These are phyloP conservation scores for Antechinus flavipes DNA, from an alignment of 2,113 vertebrate genomes.

Conservation along the genomic window DNA sequence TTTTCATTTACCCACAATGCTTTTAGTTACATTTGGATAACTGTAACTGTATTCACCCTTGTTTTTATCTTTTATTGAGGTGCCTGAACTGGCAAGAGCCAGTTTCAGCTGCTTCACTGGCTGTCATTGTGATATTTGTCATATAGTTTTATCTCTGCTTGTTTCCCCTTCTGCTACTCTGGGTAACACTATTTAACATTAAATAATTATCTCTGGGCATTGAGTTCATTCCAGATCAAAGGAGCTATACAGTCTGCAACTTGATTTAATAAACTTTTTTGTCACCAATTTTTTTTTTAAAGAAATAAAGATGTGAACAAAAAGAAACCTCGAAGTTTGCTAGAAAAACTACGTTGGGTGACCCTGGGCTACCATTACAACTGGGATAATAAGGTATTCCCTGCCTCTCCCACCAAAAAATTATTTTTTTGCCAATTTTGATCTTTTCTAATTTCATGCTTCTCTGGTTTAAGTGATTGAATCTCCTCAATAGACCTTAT, in stretches of 20 bases:
- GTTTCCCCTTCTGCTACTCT: constrained; percentile 1
- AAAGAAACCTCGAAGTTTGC: constrained; percentile 87
- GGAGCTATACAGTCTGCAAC: not conserved
- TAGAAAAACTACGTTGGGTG: constrained; percentile 97
- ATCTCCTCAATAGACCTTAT: constrained; percentile 25
- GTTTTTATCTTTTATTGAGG: constrained; percentile 14
- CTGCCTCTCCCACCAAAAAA: not conserved
- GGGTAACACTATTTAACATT: not conserved
- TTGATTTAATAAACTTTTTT: constrained; percentile 24
- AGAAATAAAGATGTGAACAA: constrained; percentile 85
- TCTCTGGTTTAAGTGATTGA: not conserved
- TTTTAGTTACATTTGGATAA: constrained; percentile 9
- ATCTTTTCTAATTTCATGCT: constrained; percentile 41
- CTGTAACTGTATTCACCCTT: constrained; percentile 12
- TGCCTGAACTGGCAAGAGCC: constrained; percentile 6
- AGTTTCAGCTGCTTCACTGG: not conserved
- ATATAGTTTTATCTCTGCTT: constrained; percentile 20
- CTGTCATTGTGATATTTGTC: not conserved
- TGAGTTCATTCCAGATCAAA: constrained; percentile 1
- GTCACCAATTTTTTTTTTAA: constrained; percentile 68
- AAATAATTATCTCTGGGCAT: not conserved
- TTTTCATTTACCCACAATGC: constrained; percentile 14
- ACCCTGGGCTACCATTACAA: constrained; percentile 98
- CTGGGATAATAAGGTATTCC: constrained; percentile 95
- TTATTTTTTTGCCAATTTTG: constrained; percentile 24